Percentiles rank a stretch among this genome's conserved stretches.
Evolutionary conservation across 2,113 vertebrate genomes (phyloP).

Genomic region (Campylomormyrus tamandua): DNA sequence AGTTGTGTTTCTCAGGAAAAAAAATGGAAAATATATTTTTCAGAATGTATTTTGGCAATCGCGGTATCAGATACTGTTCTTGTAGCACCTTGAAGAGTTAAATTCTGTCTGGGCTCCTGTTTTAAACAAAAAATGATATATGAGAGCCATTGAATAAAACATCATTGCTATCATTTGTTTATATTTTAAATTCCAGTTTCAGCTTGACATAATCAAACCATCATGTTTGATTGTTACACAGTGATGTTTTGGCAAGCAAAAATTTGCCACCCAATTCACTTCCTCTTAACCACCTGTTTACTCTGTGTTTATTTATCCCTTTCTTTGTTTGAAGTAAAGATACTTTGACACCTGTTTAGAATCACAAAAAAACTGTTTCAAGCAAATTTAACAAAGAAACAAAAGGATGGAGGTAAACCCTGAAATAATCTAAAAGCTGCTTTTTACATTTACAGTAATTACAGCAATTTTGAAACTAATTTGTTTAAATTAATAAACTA

Average conservation of each 20-base stretch:
- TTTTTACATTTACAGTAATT: background rate
- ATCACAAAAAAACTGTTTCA: background rate
- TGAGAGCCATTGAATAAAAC: background rate
- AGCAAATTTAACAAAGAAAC: background rate
- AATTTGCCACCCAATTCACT: background rate
- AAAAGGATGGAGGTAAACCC: background rate
- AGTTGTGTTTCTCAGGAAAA: constrained; percentile 75
- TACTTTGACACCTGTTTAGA: background rate
- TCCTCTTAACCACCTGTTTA: background rate
- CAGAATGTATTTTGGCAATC: constrained; percentile 7
- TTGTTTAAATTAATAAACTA: background rate
- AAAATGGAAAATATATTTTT: constrained; percentile 33
- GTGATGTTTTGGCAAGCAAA: background rate
- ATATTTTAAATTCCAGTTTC: background rate
- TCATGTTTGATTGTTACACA: background rate
- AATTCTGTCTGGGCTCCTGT: background rate
- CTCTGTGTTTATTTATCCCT: background rate
- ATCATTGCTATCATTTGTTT: background rate
- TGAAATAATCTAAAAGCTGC: background rate
- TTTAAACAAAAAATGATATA: background rate
- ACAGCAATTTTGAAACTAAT: background rate
- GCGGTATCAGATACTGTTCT: background rate
- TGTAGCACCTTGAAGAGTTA: constrained; percentile 5
- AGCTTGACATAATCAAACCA: background rate
- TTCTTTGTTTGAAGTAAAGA: background rate